Evolutionary conservation across 2,888 invertebrate species (phyloP), one percentile per base, ranked within the genome.

Genomic region (Pandemis heparana): DNA sequence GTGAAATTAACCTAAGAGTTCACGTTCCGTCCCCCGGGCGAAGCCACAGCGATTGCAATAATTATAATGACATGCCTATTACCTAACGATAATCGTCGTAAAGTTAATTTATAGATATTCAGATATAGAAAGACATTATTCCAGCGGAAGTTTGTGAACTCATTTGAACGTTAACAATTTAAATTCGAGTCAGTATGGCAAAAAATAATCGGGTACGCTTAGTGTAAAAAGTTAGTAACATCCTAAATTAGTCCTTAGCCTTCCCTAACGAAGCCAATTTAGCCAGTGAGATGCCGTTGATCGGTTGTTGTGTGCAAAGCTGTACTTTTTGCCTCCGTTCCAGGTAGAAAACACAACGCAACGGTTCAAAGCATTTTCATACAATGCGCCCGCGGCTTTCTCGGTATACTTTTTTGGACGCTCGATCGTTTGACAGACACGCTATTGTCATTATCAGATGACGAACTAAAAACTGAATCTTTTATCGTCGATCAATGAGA

Each of bases 401-500:
- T 89, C 89, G 83, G 86, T 86, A 87, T 87, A 86, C 84, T 92
- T 93, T 91, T 94, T 92, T 92, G 85, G 87, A 81, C 77, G 84
- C 82, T 83, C 85, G 87, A 90, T 88, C 90, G 88, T 90, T 91
- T 90, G 92, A 89, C 91, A 89, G 91, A 90, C 92, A 89, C 89
- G 90, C 93, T 88, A 92, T 94, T 94, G 93, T 94, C 92, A 90
- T 93, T 88, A 86, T 88, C 89, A 89, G 89, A 92, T 92, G 92
- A 92, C 81, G 83, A 84, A 85, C 85, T 89, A 93, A 93, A 93
- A 93, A 93, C 87, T 85, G 81, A 83, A 80, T 81, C 84, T 89
- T 88, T 86, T 87, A 89, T 89, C 87, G 88, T 87, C 87, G 87
- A 91, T 91, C 91, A 87, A 89, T 88, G 88, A 83, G 83, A 89